Conservation (phyloP, 2,888 invertebrate species). For the Melieria picta region DNA sequence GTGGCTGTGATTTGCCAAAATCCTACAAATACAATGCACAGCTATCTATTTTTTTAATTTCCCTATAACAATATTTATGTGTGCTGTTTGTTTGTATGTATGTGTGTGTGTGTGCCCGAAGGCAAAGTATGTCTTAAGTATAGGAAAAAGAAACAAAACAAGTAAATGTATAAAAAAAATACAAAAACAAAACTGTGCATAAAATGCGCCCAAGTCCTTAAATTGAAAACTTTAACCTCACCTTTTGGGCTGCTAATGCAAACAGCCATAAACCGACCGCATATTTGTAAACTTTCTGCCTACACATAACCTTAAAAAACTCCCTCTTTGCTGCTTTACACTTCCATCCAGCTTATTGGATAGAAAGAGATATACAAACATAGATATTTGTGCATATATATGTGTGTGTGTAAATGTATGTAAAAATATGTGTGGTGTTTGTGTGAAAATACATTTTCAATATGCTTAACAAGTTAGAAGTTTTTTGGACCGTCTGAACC, state of each 20-base stretch:
- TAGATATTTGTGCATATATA: too few species aligned
- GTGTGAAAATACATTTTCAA: too few species aligned
- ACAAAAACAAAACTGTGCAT: not conserved
- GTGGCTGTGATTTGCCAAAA: too few species aligned
- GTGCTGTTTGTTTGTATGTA: not conserved
- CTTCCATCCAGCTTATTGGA: too few species aligned
- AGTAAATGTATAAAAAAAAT: constrained; percentile 6
- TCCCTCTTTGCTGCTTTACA: too few species aligned
- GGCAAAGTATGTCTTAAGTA: not conserved
- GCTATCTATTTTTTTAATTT: constrained; percentile 12
- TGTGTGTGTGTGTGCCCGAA: not conserved
- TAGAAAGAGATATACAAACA: too few species aligned
- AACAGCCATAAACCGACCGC: constrained; percentile 15
- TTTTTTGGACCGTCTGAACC: too few species aligned
- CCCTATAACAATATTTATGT: constrained; percentile 17
- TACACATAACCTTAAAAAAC: too few species aligned
- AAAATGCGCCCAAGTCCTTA: constrained; percentile 4
- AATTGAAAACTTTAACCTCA: constrained; percentile 17
- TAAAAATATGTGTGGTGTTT: too few species aligned
- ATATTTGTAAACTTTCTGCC: constrained; percentile 18
- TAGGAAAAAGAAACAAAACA: not conserved
- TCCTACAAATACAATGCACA: not conserved
- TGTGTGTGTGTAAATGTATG: too few species aligned
- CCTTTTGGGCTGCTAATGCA: constrained; percentile 15
- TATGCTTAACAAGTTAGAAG: too few species aligned